Percentiles rank a stretch among this genome's conserved stretches.
These are phyloP conservation scores for Heptranchias perlo DNA, from an alignment of 2,113 vertebrate genomes.

Conservation along the genomic window DNA sequence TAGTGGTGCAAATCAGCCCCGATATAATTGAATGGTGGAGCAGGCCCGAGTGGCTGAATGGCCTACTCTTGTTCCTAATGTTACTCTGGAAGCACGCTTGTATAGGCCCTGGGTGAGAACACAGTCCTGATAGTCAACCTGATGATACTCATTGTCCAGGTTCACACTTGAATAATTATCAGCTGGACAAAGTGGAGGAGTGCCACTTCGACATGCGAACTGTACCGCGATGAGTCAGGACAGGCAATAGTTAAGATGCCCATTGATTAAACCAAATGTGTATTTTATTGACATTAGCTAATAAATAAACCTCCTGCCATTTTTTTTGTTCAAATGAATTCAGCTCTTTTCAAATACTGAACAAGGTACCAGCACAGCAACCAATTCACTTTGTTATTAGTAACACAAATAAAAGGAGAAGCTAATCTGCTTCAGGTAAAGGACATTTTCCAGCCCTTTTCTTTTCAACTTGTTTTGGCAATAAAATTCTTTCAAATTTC, in stretches of 20 bases:
- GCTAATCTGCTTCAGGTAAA: conserved; percentile 4
- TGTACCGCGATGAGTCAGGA: conserved; percentile 18
- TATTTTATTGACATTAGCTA: not conserved
- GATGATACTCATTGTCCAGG: not conserved
- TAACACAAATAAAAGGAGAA: not conserved
- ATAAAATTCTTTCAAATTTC: not conserved
- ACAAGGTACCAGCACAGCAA: not conserved
- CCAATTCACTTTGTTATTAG: not conserved
- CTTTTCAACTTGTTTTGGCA: not conserved
- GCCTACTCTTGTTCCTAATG: not conserved
- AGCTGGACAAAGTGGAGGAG: not conserved
- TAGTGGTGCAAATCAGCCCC: not conserved
- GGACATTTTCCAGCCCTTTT: not conserved
- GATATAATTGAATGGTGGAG: not conserved
- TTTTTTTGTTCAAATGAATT: not conserved
- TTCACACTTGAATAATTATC: not conserved
- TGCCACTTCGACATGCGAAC: not conserved
- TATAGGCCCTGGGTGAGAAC: not conserved
- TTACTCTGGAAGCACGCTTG: not conserved
- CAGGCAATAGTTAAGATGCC: not conserved
- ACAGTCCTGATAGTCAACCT: not conserved
- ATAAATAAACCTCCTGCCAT: not conserved
- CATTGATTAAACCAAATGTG: not conserved
- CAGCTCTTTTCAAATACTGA: not conserved
- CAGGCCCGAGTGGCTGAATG: not conserved